Percentiles rank a stretch among this genome's conserved stretches.
Conservation (phyloP, 2,888 invertebrate genomes). For the Drosophila acutilabella region DNA sequence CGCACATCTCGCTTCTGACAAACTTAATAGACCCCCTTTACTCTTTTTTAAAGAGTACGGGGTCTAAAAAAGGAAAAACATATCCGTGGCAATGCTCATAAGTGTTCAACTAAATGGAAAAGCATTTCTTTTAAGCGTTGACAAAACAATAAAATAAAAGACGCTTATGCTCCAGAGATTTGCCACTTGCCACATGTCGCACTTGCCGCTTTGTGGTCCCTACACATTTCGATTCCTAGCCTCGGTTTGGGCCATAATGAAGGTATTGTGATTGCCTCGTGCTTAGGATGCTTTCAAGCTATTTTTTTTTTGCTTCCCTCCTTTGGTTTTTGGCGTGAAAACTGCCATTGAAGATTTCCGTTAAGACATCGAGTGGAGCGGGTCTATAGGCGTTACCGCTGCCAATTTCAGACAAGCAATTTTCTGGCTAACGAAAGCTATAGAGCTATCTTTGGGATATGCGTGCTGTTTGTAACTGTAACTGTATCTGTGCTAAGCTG, state of each 20-base stretch:
- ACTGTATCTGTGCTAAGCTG: neutral
- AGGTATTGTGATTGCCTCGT: slow-evolving; percentile 67
- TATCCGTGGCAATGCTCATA: slow-evolving; percentile 75
- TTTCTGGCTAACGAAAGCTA: slow-evolving; percentile 49
- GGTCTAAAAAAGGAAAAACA: slow-evolving; percentile 47
- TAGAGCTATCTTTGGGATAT: slow-evolving; percentile 55
- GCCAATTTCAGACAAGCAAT: slow-evolving; percentile 64
- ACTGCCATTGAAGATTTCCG: slow-evolving; percentile 66
- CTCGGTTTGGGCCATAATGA: slow-evolving; percentile 59
- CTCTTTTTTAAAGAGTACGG: no score
- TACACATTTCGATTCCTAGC: slow-evolving; percentile 55
- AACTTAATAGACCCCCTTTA: no score
- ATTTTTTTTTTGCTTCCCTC: no score
- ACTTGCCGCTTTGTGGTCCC: slow-evolving; percentile 52
- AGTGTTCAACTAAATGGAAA: slow-evolving; percentile 81
- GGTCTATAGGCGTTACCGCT: slow-evolving; percentile 30
- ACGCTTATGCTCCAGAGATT: slow-evolving; percentile 66
- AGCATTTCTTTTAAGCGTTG: slow-evolving; percentile 79
- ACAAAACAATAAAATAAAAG: slow-evolving; percentile 79
- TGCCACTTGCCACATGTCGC: slow-evolving; percentile 40
- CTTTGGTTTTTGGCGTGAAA: slow-evolving; percentile 62
- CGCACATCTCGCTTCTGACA: no score
- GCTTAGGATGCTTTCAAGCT: slow-evolving; percentile 22
- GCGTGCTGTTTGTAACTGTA: slow-evolving; percentile 25
- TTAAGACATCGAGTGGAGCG: slow-evolving; percentile 32